Evolutionary conservation across 2,113 vertebrate species (phyloP), one percentile per base, ranked within the genome.

Genomic region (Nycticryphes semicollaris): DNA sequence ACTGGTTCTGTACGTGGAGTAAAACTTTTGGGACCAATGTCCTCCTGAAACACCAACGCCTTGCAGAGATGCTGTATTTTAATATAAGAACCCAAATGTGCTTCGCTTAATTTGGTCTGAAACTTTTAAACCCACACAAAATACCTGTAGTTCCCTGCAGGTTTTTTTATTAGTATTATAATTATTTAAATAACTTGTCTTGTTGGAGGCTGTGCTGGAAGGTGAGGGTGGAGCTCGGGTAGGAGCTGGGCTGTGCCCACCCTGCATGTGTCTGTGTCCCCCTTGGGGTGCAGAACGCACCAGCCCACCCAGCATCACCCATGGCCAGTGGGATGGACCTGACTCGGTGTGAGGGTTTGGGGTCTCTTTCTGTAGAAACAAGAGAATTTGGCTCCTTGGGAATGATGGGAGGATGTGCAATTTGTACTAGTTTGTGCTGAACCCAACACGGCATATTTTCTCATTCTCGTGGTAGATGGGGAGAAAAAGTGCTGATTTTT

Each of bases 131-230:
- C 7, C n/a, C 3, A 2, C 2, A 10, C 2, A 2, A n/a, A 35
- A 25, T 6, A 3, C 9, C 0, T 1, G 0, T 8, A 11, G 14
- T 3, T 83, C 37, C 48, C 35, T 3, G 3, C 51, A 5, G 39
- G 39, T 39, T 39, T 39, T 39, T 39, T 39, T 12, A 24, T 54
- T 8, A 10, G 28, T 9, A 7, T n/a, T 15, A 7, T 28, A 35
- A 51, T 33, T 5, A 15, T 23, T 75, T 23, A 11, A 76, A 28
- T 57, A 0, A 0, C 4, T 57, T 31, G 5, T 28, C 14, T 19
- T 3, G 27, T 14, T 22, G 63, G 77, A 2, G 2, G 0, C 12
- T 3, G n/a, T 5, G 21, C 31, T 67, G 76, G 79, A 9, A 33
- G 45, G 6, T 10, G 27, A 21, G 54, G 50, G 50, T 19, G 53